Evolutionary conservation across 2,113 vertebrate genomes (phyloP).

Genomic region (Heloderma charlesbogerti): DNA sequence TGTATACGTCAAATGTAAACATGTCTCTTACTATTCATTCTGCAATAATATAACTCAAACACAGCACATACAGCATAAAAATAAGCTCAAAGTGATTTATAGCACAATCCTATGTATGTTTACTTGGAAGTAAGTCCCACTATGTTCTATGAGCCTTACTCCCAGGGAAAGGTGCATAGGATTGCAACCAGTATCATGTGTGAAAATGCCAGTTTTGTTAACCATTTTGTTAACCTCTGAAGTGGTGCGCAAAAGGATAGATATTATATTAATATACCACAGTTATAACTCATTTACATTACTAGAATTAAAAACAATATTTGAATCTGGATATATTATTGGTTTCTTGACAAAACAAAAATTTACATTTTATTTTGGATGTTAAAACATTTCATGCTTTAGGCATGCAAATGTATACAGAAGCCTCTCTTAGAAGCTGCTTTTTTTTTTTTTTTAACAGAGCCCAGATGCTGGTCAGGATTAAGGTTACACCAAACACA

Average conservation of each 20-base stretch:
- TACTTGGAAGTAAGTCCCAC: not conserved
- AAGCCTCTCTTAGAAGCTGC: conserved; percentile 55
- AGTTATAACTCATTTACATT: not conserved
- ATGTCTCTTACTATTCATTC: not conserved
- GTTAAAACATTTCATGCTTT: conserved; percentile 1
- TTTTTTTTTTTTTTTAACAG: conserved; percentile 52
- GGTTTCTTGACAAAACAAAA: conserved; percentile 2
- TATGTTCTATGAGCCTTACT: not conserved
- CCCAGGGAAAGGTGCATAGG: not conserved
- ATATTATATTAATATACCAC: conserved; percentile 8
- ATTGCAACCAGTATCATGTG: not conserved
- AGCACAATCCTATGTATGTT: not conserved
- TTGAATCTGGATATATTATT: not conserved
- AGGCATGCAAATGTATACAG: conserved; percentile 37
- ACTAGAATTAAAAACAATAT: conserved; percentile 22
- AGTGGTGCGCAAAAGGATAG: not conserved
- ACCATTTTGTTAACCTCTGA: not conserved
- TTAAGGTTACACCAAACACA: conserved; percentile 79
- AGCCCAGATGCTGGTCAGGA: conserved; percentile 74
- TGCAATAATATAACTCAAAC: not conserved
- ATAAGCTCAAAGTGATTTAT: not conserved
- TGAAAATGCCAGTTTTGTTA: not conserved
- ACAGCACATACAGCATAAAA: not conserved
- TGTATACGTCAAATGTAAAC: not conserved
- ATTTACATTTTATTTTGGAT: conserved; percentile 29